Evolutionary conservation across 2,888 invertebrate genomes (phyloP), one percentile per base, ranked within the genome.

Genomic region (Lamellibrachia columna): DNA sequence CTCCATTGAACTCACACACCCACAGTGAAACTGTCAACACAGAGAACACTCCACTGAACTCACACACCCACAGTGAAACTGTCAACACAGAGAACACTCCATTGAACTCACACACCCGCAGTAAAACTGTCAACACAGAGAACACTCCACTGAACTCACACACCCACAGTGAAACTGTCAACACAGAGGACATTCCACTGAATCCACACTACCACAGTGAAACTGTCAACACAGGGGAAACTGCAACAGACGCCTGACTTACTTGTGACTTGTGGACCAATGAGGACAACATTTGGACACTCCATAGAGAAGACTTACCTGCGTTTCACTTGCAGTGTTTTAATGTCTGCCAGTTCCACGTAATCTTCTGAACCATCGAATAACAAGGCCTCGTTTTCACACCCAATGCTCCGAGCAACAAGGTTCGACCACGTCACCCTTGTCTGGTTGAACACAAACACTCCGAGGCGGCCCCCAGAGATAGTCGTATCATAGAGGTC

Each of bases 391-490:
- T 95, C 93, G 93, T 95, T 95, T 8, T 91, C 92, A 58, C 93
- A 90, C 8, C 93, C 93, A 9, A 91, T 93, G 93, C 95, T 95
- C 55, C 94, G 91, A 28, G 92, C 94, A 53, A 92, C 92, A n/a
- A 95, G 94, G 92, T 95, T 93, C 7, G 95, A 95, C 95, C 95
- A 96, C 11, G 94, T 94, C 2, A 94, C 93, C 3, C 94, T 94
- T 9, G 94, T 93, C 92, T 95, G 95, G 15, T 94, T 94, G 93
- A 94, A 95, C 90, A 94, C 94, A 92, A 95, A 94, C 58, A 95
- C 94, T 0, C 95, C 95, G 0, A 95, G 92, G 52, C 95, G 94
- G 7, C 95, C 95, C 7, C 95, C 95, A 15, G 94, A 92, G 9
- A 95, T 95, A 2, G 95, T 94, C 3, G 94, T 93, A 93, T 95